These are phyloP conservation scores for Cairina moschata DNA, from an alignment of 2,113 vertebrate genomes.

Conservation along the genomic window DNA sequence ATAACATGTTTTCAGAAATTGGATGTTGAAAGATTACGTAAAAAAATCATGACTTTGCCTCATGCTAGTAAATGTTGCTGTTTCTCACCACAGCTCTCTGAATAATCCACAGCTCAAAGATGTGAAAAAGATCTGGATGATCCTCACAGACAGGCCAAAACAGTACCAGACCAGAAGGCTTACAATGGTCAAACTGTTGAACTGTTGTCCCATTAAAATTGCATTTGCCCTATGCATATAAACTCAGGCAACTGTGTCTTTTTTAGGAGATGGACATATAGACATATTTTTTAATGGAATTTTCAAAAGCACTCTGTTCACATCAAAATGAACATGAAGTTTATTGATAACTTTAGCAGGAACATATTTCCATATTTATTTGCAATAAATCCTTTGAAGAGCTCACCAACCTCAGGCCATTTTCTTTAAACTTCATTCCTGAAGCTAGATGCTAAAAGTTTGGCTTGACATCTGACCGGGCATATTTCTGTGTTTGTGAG, in stretches of 20 bases:
- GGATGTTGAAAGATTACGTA: background rate
- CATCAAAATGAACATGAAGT: background rate
- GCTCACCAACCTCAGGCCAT: background rate
- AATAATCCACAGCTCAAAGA: background rate
- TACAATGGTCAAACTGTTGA: background rate
- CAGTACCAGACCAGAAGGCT: background rate
- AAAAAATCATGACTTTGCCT: background rate
- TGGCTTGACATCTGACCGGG: background rate
- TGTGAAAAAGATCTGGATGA: background rate
- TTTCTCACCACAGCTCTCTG: background rate
- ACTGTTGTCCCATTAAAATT: background rate
- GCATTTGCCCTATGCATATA: background rate
- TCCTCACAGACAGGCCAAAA: background rate
- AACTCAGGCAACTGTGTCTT: background rate
- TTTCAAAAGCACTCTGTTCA: background rate
- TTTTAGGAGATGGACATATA: background rate
- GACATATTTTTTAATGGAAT: background rate
- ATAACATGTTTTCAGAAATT: background rate
- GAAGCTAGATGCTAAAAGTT: background rate
- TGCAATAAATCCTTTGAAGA: background rate
- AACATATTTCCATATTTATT: background rate
- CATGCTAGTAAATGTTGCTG: background rate
- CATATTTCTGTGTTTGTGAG: background rate
- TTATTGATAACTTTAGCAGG: accelerated
- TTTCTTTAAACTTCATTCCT: background rate